Percentiles rank a stretch among this genome's conserved stretches.
Conservation (phyloP, 2,113 vertebrate species). For the Puntigrus tetrazona region DNA sequence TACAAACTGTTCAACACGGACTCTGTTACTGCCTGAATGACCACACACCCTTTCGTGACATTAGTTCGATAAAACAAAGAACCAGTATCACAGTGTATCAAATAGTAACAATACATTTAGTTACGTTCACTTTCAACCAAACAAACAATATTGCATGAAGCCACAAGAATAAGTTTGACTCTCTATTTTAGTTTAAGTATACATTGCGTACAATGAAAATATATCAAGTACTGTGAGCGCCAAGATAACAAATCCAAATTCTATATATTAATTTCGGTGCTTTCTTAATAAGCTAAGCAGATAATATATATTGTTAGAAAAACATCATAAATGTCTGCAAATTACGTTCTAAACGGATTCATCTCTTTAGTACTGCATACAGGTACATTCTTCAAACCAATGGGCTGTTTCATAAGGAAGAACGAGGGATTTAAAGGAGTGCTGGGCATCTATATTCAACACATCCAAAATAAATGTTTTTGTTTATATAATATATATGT, state of each 20-base stretch:
- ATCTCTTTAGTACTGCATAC: background rate
- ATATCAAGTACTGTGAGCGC: background rate
- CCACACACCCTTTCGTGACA: background rate
- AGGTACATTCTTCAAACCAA: background rate
- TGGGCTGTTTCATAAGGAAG: background rate
- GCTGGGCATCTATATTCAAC: too few species aligned
- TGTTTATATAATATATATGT: too few species aligned
- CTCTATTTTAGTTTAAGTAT: background rate
- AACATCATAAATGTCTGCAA: background rate
- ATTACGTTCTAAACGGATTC: background rate
- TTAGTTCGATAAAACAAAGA: background rate
- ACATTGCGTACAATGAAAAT: background rate
- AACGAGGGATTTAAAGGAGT: background rate
- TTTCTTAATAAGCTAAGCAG: background rate
- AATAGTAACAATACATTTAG: background rate
- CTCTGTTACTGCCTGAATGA: background rate
- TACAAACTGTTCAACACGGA: conserved; percentile 17
- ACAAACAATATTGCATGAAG: background rate
- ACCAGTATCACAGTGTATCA: background rate
- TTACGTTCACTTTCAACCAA: background rate
- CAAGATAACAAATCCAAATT: background rate
- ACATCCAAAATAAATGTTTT: too few species aligned
- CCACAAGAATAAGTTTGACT: background rate
- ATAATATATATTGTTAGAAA: background rate
- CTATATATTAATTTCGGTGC: background rate